Evolutionary conservation across 2,113 vertebrate species (phyloP).

Genomic region (Eulacestoma nigropectus): DNA sequence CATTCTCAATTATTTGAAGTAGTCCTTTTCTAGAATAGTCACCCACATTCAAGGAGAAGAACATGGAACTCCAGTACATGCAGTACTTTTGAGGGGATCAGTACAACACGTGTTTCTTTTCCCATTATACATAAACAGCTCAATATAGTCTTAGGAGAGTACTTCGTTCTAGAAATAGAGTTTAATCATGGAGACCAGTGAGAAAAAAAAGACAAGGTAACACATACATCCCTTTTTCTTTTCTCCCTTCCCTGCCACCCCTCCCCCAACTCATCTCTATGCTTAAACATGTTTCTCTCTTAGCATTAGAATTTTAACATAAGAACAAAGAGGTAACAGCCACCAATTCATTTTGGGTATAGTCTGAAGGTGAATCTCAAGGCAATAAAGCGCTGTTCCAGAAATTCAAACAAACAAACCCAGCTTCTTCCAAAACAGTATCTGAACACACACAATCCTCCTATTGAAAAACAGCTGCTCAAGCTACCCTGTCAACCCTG

Average conservation of each 20-base stretch:
- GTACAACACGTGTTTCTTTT: not conserved
- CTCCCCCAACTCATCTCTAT: not conserved
- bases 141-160: not conserved
- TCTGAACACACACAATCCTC: not conserved
- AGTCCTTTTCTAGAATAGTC: fast-evolving
- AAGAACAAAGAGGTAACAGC: not conserved
- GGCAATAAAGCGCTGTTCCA: not conserved
- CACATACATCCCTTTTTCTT: not conserved
- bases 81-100: not conserved
- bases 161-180: not conserved
- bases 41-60: not conserved
- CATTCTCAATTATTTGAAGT: not conserved
- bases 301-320: not conserved
- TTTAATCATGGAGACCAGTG: not conserved
- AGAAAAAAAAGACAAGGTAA: not conserved
- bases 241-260: fast-evolving
- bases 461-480: not conserved
- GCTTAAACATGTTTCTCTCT: not conserved
- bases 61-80: not conserved
- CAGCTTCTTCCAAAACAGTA: not conserved
- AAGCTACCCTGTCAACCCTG: not conserved
- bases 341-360: not conserved
- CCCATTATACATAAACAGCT: not conserved
- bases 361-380: not conserved
- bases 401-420: not conserved